A percentile compares a stretch with the other conserved stretches of the same genome.
Evolutionary conservation across 1,140 invertebrate species (phyloP).

Genomic region (Apis florea): DNA sequence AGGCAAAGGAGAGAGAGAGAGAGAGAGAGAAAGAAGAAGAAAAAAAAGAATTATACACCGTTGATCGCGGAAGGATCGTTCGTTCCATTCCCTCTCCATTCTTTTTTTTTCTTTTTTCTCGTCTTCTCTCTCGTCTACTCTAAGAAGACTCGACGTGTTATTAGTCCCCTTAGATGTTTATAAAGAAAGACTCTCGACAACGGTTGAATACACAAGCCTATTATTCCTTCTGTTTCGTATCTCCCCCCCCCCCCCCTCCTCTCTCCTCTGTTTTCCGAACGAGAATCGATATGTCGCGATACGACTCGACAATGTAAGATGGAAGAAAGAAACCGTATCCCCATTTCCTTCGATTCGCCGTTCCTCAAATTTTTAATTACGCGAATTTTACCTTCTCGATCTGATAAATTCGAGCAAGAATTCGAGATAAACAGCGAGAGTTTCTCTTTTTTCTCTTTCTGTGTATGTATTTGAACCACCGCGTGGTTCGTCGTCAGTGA

Average conservation of each 20-base stretch:
- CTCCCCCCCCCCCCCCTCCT: no score
- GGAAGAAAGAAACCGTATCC: not conserved
- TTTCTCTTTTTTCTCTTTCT: no score
- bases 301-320: not conserved
- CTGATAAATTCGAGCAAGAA: no score
- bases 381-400: not conserved
- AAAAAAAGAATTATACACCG: slow-evolving; percentile 23
- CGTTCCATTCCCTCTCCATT: not conserved
- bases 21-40: no score
- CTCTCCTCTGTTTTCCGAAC: not conserved
- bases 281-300: not conserved
- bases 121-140: no score
- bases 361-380: not conserved
- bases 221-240: not conserved
- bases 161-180: slow-evolving; percentile 27
- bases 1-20: not conserved
- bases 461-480: no score
- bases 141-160: slow-evolving; percentile 23
- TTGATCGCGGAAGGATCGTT: not conserved
- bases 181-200: not conserved
- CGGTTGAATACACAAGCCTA: not conserved
- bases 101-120: not conserved
- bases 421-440: no score
- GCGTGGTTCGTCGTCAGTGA: no score
- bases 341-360: not conserved